Conservation (phyloP, 2,888 invertebrate species). For the Nomada fabriciana region DNA sequence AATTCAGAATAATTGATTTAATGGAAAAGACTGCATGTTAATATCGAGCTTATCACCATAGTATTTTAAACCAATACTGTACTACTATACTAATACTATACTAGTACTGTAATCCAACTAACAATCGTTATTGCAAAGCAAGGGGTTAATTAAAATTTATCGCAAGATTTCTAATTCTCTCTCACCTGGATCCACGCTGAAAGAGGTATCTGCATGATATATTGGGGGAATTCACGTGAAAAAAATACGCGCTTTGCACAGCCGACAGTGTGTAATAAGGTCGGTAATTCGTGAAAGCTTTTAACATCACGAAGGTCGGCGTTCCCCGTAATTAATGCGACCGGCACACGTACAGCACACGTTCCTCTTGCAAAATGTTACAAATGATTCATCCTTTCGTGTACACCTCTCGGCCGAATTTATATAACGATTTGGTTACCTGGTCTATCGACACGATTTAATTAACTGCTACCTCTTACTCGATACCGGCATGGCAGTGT, state of each 20-base stretch:
- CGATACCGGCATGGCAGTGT: neutral
- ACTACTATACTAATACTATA: no score
- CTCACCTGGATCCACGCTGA: no score
- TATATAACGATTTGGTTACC: slow-evolving; percentile 18
- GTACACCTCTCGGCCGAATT: neutral
- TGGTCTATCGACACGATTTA: slow-evolving; percentile 4
- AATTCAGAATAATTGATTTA: no score
- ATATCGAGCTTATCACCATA: no score
- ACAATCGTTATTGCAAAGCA: no score
- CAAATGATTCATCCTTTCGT: slow-evolving; percentile 14
- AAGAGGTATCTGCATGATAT: no score
- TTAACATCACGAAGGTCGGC: slow-evolving; percentile 35
- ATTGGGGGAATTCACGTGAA: neutral
- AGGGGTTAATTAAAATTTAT: no score
- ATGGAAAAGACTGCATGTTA: no score
- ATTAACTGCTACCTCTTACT: slow-evolving; percentile 2
- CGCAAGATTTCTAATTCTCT: no score
- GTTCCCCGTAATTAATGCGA: slow-evolving; percentile 37
- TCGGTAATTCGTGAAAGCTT: slow-evolving; percentile 32
- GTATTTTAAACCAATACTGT: no score
- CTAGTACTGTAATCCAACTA: no score
- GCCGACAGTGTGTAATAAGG: slow-evolving; percentile 25
- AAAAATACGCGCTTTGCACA: neutral
- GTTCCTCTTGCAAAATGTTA: slow-evolving; percentile 15
- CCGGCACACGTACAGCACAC: slow-evolving; percentile 22